These are phyloP conservation scores for Herminia tarsipennalis DNA, from an alignment of 2,888 invertebrate species.

Conservation along the genomic window DNA sequence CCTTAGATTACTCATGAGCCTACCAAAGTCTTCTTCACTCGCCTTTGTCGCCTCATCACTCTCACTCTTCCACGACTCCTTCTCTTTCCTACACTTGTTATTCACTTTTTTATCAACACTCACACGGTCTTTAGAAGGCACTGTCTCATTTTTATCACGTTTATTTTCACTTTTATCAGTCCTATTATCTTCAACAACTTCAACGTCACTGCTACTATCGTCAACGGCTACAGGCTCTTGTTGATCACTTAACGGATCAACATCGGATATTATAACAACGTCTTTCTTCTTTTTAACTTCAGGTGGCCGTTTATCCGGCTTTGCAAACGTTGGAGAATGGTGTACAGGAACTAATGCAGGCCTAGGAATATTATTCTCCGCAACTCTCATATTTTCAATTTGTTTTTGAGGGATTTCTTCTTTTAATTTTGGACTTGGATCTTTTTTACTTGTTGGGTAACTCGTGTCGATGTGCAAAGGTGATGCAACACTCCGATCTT, in stretches of 20 bases:
- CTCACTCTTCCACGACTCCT: constrained; percentile 46
- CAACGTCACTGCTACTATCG: constrained; percentile 82
- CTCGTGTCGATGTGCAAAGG: constrained; percentile 72
- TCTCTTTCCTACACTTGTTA: constrained; percentile 46
- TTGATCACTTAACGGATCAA: constrained; percentile 69
- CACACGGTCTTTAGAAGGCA: constrained; percentile 75
- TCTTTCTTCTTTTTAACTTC: constrained; percentile 78
- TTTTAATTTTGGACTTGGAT: constrained; percentile 64
- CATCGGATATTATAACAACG: constrained; percentile 69
- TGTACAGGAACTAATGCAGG: constrained; percentile 71
- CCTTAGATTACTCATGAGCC: constrained; percentile 69
- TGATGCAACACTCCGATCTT: constrained; percentile 57
- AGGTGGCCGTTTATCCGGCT: constrained; percentile 74
- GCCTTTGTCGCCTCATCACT: constrained; percentile 61
- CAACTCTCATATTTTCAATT: constrained; percentile 68
- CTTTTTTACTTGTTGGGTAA: constrained; percentile 59
- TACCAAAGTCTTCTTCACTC: constrained; percentile 67
- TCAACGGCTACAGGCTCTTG: constrained; percentile 70
- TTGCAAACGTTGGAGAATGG: constrained; percentile 77
- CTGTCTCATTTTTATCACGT: constrained; percentile 60
- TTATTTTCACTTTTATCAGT: constrained; percentile 63
- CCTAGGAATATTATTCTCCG: constrained; percentile 74
- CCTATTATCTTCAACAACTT: constrained; percentile 69
- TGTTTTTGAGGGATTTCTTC: constrained; percentile 69
- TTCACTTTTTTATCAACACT: constrained; percentile 52